phyloP scores from a whole-genome alignment of 2,888 invertebrate species.

The Synergus laeviventris region DNA sequence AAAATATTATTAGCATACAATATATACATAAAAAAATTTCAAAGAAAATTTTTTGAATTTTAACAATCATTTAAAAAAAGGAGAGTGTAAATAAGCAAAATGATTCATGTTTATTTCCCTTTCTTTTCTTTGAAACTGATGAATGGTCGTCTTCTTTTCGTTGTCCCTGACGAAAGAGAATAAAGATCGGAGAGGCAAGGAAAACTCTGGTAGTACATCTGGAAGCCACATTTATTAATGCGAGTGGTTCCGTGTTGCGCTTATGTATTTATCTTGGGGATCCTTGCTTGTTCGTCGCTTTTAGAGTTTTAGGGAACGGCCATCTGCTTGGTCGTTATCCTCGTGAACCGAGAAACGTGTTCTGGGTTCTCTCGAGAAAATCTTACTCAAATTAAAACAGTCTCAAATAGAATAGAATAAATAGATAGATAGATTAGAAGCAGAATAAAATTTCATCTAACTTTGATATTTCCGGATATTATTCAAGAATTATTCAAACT shows the following conservation, averaged over 20 bases:
- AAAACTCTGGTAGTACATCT: slow-evolving; percentile 49
- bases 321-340: slow-evolving; percentile 53
- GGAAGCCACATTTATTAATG: slow-evolving; percentile 50
- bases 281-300: slow-evolving; percentile 49
- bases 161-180: slow-evolving; percentile 3
- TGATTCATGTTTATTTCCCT: not conserved
- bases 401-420: not conserved
- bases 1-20: too few species aligned
- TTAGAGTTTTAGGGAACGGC: slow-evolving; percentile 53
- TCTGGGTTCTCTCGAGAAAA: slow-evolving; percentile 43
- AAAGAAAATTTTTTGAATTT: too few species aligned
- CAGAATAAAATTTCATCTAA: not conserved
- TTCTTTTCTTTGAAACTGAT: slow-evolving; percentile 31
- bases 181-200: slow-evolving; percentile 18
- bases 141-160: slow-evolving; percentile 19
- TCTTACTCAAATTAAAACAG: not conserved
- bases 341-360: slow-evolving; percentile 44
- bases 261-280: slow-evolving; percentile 52
- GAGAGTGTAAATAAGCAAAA: not conserved
- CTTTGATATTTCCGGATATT: slow-evolving; percentile 3
- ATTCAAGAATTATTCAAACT: slow-evolving; percentile 18
- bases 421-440: too few species aligned
- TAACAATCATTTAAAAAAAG: too few species aligned
- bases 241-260: slow-evolving; percentile 43
- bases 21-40: too few species aligned